Evolutionary conservation across 2,113 vertebrate species (phyloP).

Genomic region (Xenus cinereus): DNA sequence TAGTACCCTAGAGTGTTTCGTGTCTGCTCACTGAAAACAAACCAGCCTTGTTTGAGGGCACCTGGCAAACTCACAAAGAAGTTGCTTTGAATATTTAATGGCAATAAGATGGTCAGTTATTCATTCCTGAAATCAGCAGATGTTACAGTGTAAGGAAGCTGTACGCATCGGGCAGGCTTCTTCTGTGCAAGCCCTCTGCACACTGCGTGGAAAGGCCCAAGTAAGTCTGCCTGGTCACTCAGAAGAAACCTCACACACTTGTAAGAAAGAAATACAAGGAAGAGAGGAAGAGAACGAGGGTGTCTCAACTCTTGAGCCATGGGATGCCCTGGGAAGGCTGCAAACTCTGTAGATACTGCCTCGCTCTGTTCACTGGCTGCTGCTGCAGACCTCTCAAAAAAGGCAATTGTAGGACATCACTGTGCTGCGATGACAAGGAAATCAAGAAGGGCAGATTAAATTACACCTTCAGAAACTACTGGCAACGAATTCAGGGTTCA

Average conservation of each 20-base stretch:
- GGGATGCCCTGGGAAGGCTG: not conserved
- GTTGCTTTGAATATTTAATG: constrained; percentile 17
- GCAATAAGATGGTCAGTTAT: not conserved
- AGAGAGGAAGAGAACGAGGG: not conserved
- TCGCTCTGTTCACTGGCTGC: not conserved
- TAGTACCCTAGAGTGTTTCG: not conserved
- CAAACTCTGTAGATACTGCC: not conserved
- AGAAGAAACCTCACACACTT: not conserved
- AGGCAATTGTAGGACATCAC: not conserved
- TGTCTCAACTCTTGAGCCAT: not conserved
- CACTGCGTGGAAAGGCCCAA: not conserved
- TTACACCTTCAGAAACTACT: not conserved
- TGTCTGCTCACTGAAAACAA: not conserved
- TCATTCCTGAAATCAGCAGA: not conserved
- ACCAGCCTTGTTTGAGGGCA: not conserved
- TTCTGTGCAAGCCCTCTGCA: not conserved
- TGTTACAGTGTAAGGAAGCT: not conserved
- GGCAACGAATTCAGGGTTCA: not conserved
- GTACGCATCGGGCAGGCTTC: not conserved
- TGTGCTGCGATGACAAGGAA: not conserved
- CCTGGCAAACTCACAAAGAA: not conserved
- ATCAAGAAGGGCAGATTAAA: not conserved
- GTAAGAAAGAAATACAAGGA: not conserved
- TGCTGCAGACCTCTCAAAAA: not conserved
- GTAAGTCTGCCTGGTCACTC: not conserved